phyloP scores from a whole-genome alignment of 2,113 vertebrate species.

The Gambusia affinis region DNA sequence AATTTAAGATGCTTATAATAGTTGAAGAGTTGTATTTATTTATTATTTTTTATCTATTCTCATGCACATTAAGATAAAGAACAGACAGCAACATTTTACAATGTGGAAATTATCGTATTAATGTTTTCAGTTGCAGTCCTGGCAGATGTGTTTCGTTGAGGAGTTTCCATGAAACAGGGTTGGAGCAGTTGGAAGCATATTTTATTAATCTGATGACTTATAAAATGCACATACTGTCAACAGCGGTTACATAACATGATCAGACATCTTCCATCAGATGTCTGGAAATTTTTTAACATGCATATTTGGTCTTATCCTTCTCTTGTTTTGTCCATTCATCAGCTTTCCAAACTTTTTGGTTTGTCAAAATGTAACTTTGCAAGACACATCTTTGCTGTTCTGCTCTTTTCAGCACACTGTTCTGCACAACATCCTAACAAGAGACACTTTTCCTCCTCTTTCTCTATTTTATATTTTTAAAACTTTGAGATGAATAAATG shows the following conservation, averaged over 20 bases:
- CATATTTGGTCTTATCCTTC: neutral
- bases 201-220: neutral
- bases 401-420: neutral
- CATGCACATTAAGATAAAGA: slow-evolving; percentile 17
- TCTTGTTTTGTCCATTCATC: neutral
- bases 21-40: slow-evolving; percentile 44
- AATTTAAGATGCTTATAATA: slow-evolving; percentile 67
- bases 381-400: neutral
- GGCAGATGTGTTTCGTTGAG: neutral
- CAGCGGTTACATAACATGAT: neutral
- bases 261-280: neutral
- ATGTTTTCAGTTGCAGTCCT: neutral
- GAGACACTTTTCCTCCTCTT: neutral
- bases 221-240: neutral
- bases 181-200: neutral
- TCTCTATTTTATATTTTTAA: neutral
- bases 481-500: too few species aligned
- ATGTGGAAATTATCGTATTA: slow-evolving; percentile 35
- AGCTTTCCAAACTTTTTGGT: too few species aligned
- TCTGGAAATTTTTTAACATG: neutral
- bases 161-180: neutral
- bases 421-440: neutral
- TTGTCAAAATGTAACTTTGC: too few species aligned
- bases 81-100: slow-evolving; percentile 48
- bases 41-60: slow-evolving; percentile 39